These are phyloP conservation scores for Osmoderma eremita DNA, from an alignment of 2,888 invertebrate genomes.

Conservation along the genomic window DNA sequence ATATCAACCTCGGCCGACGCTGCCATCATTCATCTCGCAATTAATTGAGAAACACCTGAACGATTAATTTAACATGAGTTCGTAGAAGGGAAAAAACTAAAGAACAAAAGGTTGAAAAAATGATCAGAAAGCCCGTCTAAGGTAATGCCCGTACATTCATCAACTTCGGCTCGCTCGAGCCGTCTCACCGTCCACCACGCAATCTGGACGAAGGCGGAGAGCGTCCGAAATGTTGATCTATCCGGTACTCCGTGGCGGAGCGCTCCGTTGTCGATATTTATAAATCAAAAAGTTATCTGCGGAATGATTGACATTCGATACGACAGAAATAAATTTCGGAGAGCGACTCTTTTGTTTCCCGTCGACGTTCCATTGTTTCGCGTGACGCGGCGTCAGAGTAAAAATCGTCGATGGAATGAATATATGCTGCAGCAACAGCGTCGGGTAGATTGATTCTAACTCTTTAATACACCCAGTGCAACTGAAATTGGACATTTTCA, in stretches of 20 bases:
- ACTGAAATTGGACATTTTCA: too few relatives aligned
- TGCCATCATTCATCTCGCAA: conserved; percentile 25
- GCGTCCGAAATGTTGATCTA: neutral
- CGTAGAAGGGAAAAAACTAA: conserved; percentile 38
- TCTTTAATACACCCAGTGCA: too few relatives aligned
- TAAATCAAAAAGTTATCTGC: conserved; percentile 52
- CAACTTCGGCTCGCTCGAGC: conserved; percentile 42
- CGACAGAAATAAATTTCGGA: conserved; percentile 51
- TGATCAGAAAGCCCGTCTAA: neutral
- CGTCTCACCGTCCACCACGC: neutral
- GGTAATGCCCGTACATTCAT: conserved; percentile 46
- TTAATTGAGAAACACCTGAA: conserved; percentile 48
- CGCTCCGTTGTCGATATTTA: conserved; percentile 41
- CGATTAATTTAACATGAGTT: conserved; percentile 45
- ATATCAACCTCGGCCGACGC: too few relatives aligned
- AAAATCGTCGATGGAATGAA: conserved; percentile 1
- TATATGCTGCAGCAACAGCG: too few relatives aligned
- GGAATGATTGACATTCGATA: conserved; percentile 53
- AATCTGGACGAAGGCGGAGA: conserved; percentile 1
- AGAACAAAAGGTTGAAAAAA: conserved; percentile 22
- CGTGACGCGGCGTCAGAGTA: conserved; percentile 23
- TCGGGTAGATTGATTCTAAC: too few relatives aligned
- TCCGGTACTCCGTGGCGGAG: conserved; percentile 24
- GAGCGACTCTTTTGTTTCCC: conserved; percentile 50
- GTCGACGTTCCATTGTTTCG: conserved; percentile 49